Evolutionary conservation across 2,797 vertebrate species (phyloP), one percentile per base, ranked within the genome.

Genomic region (Vespertilio murinus): DNA sequence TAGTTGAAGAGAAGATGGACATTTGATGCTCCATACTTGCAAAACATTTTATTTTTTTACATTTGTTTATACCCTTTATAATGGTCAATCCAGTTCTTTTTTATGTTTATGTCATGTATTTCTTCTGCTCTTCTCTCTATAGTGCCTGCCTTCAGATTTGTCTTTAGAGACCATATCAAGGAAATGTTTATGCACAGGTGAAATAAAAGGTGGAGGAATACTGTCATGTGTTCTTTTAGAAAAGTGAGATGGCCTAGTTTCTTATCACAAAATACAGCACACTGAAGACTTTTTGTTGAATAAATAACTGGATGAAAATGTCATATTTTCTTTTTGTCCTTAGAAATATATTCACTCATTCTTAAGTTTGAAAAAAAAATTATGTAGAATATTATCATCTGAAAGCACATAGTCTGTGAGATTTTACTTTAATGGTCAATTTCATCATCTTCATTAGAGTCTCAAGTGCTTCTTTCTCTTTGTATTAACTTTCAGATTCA

Each of bases 31-130:
- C 54, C 64, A 5, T 49, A 67, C 7, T 79, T 56, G 38, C 16
- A 59, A 91, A 78, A 78, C 47, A 82, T 90, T 88, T 83, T n/a
- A n/a, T 59, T n/a, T 28, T 79, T 88, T 91, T 35, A 93, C 33
- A 49, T 67, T 67, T 88, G 11, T 56, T 25, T 33, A 35, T 23
- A 45, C 6, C 33, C 79, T 88, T 74, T 65, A 85, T 79, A 88
- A 84, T 69, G 9, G 30, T 61, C 54, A 79, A 1, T 61, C 14
- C 11, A 56, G 2, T 64, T n/a, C n/a, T 69, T 85, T 85, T 81
- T 22, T 71, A 40, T 78, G 22, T 90, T 45, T 87, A 0, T 42
- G 33, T 77, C 56, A 54, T 54, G 61, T 81, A 0, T 91, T 82
- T 91, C 28, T 80, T 82, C 25, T 77, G n/a, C 2, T 49, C 47